Conservation (phyloP, 2,888 invertebrate species). For the Drosophila pseudotakahashii region DNA sequence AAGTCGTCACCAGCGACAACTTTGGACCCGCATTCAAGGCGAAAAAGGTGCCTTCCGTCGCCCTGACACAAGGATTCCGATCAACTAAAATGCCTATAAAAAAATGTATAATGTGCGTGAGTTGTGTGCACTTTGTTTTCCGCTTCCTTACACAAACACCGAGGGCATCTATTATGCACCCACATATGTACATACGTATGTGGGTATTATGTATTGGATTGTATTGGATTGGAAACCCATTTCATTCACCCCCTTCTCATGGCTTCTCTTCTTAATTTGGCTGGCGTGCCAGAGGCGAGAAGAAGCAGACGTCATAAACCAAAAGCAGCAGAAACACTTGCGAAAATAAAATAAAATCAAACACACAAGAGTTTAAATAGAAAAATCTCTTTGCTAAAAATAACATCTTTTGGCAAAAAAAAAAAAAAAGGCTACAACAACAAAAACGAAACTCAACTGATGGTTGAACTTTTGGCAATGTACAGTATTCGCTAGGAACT, state of each 20-base stretch:
- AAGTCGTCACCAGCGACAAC: conserved; percentile 35
- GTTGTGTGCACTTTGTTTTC: conserved; percentile 41
- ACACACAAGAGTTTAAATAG: conserved; percentile 68
- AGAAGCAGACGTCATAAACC: conserved; percentile 26
- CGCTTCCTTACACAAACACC: conserved; percentile 43
- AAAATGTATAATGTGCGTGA: conserved; percentile 38
- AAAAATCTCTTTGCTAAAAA: conserved; percentile 66
- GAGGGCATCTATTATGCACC: conserved; percentile 34
- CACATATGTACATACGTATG: conserved; percentile 2
- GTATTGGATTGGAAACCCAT: conserved; percentile 46
- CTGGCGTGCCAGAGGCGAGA: conserved; percentile 42
- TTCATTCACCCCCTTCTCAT: conserved; percentile 44
- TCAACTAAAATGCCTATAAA: conserved; percentile 48
- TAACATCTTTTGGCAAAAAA: conserved; percentile 47
- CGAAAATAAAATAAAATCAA: conserved; percentile 51
- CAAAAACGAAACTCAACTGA: conserved; percentile 27
- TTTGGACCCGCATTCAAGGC: conserved; percentile 31
- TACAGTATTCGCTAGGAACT: conserved; percentile 9
- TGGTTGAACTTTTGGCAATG: conserved; percentile 44
- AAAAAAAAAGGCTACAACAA: conserved; percentile 25
- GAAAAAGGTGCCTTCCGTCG: conserved; percentile 27
- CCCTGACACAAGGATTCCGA: conserved; percentile 38
- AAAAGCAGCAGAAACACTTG: conserved; percentile 37
- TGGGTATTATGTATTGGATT: conserved; percentile 21
- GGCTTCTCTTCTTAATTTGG: conserved; percentile 4